phyloP scores from a whole-genome alignment of 2,888 invertebrate genomes.

The Hyppa rectilinea region DNA sequence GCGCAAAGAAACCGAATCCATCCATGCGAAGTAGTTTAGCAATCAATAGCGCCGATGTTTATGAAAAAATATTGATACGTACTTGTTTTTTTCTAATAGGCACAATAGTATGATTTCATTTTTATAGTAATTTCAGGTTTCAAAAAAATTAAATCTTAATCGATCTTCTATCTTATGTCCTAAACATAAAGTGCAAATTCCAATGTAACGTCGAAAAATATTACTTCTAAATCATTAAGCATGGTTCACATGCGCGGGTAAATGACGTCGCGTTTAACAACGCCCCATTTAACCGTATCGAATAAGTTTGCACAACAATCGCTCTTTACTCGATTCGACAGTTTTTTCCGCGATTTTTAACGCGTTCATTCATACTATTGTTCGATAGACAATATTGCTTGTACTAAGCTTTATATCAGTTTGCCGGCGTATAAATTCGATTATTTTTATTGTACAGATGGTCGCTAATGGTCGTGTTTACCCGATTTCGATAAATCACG shows the following conservation, averaged over 20 bases:
- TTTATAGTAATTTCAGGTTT: slow-evolving; percentile 54
- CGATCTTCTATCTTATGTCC: neutral
- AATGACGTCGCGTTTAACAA: slow-evolving; percentile 81
- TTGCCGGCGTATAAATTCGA: slow-evolving; percentile 88
- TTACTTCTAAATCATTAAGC: slow-evolving; percentile 88
- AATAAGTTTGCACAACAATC: slow-evolving; percentile 90
- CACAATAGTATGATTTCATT: slow-evolving; percentile 53
- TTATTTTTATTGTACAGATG: slow-evolving; percentile 88
- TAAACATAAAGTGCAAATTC: slow-evolving; percentile 37
- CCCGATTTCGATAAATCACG: slow-evolving; percentile 83
- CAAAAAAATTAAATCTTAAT: neutral
- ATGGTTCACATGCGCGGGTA: slow-evolving; percentile 84
- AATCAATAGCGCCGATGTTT: slow-evolving; percentile 73
- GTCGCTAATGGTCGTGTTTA: slow-evolving; percentile 77
- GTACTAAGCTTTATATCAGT: slow-evolving; percentile 74
- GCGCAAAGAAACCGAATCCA: slow-evolving; percentile 80
- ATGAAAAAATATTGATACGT: slow-evolving; percentile 64
- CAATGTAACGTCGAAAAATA: slow-evolving; percentile 23
- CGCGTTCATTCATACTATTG: slow-evolving; percentile 82
- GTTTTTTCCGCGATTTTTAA: slow-evolving; percentile 87
- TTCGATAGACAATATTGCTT: slow-evolving; percentile 78
- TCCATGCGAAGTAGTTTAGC: slow-evolving; percentile 57
- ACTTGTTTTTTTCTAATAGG: slow-evolving; percentile 40
- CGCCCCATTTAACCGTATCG: slow-evolving; percentile 89
- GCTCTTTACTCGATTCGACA: slow-evolving; percentile 87